Evolutionary conservation across 2,888 invertebrate genomes (phyloP), one percentile per base, ranked within the genome.

Genomic region (Trissonchulus latispiculum): DNA sequence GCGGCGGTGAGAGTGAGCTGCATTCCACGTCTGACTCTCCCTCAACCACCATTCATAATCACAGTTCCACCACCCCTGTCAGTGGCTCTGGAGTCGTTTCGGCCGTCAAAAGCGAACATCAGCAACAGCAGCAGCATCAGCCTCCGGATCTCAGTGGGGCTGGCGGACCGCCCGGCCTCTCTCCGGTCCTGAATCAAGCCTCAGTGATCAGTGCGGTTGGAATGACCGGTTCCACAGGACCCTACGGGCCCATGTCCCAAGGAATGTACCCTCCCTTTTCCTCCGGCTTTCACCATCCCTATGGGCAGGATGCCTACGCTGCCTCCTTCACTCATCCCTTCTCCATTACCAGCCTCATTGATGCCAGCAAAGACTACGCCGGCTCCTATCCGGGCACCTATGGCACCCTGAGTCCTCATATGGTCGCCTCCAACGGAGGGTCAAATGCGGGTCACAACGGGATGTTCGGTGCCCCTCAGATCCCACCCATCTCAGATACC

Each of bases 341-440:
- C 73, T 73, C 73, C 3, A 75, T 75, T 61, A 75, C 72, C 1
- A 73, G 66, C 35, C 37, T 75, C 15, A 75, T 75, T 33, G 75
- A 75, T 8, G 48, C 73, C 35, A 28, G 66, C 48, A 59, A 61
- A 37, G 59, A 1, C 62, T 64, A 64, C 28, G 66, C 66, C 8
- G 18, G 18, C 35, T 8, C 66, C 18, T 32, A 33, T n/a, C 61
- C 71, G 18, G 62, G 18, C 68, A 18, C n/a, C n/a, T 71, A 71
- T 36, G n/a, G 36, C n/a, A 48, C 71, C 32, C 61, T 69, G 15
- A 61, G 70, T 48, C 70, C 70, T 23, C 8, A 18, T 8, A 61
- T 61, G 61, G 71, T 64, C 3, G 33, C 15, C 23, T 15, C 29
- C 23, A 64, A 67, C 3, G 33, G 23, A 2, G 3, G 2, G 15